phyloP scores from a whole-genome alignment of 2,888 invertebrate genomes.

The Hipparchia sbordonii region DNA sequence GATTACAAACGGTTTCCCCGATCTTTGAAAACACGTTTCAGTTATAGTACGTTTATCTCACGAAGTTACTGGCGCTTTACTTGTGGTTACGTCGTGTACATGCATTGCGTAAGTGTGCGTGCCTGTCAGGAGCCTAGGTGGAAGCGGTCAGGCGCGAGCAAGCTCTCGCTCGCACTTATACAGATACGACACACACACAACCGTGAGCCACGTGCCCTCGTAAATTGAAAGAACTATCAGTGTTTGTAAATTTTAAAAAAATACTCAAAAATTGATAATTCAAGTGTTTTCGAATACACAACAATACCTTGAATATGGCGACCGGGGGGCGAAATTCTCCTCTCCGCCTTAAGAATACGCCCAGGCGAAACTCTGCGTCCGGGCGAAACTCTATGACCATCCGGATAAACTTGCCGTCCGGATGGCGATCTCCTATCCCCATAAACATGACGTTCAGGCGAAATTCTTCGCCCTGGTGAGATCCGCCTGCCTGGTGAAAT shows the following conservation, averaged over 20 bases:
- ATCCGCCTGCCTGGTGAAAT: constrained; percentile 27
- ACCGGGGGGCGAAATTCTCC: constrained; percentile 35
- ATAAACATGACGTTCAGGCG: constrained; percentile 30
- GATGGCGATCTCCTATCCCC: constrained; percentile 34
- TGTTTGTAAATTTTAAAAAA: background rate
- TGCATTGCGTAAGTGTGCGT: no score
- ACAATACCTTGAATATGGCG: constrained; percentile 22
- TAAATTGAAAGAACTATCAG: no score
- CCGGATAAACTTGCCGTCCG: background rate
- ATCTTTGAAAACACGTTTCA: no score
- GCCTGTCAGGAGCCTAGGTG: no score
- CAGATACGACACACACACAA: no score
- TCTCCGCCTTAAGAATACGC: constrained; percentile 25
- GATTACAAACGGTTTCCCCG: no score
- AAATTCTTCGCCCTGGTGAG: constrained; percentile 35
- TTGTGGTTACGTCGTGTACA: no score
- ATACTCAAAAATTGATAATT: background rate
- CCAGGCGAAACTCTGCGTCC: constrained; percentile 39
- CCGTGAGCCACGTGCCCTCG: no score
- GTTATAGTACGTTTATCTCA: no score
- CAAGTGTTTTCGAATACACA: background rate
- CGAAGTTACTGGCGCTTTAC: no score
- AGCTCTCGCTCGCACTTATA: no score
- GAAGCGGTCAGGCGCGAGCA: no score
- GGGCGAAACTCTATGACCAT: constrained; percentile 1